These are phyloP conservation scores for Leucopsar rothschildi DNA, from an alignment of 2,113 vertebrate genomes.

Conservation along the genomic window DNA sequence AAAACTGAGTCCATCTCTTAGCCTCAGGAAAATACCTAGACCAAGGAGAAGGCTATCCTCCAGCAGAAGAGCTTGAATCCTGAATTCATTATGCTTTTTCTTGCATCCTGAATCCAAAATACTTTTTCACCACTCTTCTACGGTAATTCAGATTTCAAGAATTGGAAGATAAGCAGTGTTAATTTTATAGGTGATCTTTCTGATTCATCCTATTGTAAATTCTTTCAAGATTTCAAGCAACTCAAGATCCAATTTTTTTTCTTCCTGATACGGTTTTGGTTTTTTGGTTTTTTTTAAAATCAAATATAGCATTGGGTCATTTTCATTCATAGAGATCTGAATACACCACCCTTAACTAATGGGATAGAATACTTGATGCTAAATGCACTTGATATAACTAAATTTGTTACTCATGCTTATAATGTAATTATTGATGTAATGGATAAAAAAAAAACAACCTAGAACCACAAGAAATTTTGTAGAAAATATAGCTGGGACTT, in stretches of 20 bases:
- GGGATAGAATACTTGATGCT: not conserved
- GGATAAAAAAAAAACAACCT: not conserved
- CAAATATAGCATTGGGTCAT: not conserved
- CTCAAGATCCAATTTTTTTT: constrained; percentile 19
- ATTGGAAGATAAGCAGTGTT: not conserved
- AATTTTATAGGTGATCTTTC: constrained; percentile 26
- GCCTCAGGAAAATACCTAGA: not conserved
- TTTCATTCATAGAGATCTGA: constrained; percentile 6
- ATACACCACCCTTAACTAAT: constrained; percentile 1
- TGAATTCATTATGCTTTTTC: not conserved
- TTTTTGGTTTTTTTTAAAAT: not conserved
- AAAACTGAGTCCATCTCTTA: not conserved
- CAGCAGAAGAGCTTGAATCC: not conserved
- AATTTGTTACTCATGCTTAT: constrained; percentile 4
- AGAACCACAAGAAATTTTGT: not conserved
- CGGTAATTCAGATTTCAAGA: not conserved
- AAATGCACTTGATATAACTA: not conserved
- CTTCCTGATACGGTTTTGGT: not conserved
- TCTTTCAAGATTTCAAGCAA: constrained; percentile 31
- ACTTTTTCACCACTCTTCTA: not conserved
- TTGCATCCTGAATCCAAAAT: not conserved
- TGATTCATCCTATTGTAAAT: constrained; percentile 4
- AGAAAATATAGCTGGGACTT: not conserved
- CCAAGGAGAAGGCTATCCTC: not conserved
- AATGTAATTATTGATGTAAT: constrained; percentile 4